These are phyloP conservation scores for Dendrolimus kikuchii DNA, from an alignment of 1,140 invertebrate species.

Conservation along the genomic window DNA sequence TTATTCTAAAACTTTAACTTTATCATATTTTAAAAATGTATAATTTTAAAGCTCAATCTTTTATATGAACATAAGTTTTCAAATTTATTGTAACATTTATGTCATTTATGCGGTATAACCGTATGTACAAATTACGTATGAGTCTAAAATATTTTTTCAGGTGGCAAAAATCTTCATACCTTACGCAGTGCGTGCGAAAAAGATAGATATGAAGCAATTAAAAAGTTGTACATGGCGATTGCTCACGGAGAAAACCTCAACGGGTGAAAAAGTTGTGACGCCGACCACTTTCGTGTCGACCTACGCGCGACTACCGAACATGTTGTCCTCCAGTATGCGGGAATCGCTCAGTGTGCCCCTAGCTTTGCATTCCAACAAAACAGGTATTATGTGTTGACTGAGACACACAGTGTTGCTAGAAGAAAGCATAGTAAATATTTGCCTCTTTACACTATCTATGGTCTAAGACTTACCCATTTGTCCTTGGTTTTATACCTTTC, in stretches of 20 bases:
- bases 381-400: too few relatives aligned
- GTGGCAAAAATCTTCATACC: constrained; percentile 79
- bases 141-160: constrained; percentile 34
- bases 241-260: constrained; percentile 49
- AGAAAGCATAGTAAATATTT: too few relatives aligned
- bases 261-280: constrained; percentile 41
- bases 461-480: too few relatives aligned
- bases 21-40: too few relatives aligned
- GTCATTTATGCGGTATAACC: background rate
- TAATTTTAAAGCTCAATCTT: too few relatives aligned
- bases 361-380: too few relatives aligned
- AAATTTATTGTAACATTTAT: background rate
- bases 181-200: constrained; percentile 85
- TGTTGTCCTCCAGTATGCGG: constrained; percentile 75
- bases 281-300: constrained; percentile 68
- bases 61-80: too few relatives aligned
- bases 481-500: too few relatives aligned
- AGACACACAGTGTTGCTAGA: too few relatives aligned
- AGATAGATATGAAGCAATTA: constrained; percentile 84
- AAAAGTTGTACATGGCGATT: constrained; percentile 81
- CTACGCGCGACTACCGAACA: constrained; percentile 74
- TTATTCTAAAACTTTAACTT: too few relatives aligned
- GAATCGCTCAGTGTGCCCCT: constrained; percentile 81
- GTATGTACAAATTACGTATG: background rate
- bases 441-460: too few relatives aligned